These are phyloP conservation scores for Lerema accius DNA, from an alignment of 1,140 invertebrate species.

Conservation along the genomic window DNA sequence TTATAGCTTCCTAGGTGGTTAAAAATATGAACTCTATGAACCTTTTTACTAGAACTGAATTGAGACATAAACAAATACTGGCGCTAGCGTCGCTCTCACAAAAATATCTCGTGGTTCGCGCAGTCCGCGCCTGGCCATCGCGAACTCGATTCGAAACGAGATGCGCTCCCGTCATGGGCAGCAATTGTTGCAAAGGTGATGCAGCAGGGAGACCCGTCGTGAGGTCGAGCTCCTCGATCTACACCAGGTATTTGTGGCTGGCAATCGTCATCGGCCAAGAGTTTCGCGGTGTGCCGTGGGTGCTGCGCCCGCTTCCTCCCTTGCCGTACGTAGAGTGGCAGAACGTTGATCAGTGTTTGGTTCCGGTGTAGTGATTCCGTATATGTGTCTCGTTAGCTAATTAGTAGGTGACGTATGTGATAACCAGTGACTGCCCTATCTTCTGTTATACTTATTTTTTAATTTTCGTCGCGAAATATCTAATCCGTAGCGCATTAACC, in stretches of 20 bases:
- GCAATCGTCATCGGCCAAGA: conserved; percentile 58
- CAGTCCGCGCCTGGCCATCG: conserved; percentile 66
- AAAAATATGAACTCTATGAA: conserved; percentile 28
- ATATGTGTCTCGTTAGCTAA: conserved; percentile 28
- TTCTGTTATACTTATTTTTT: neutral
- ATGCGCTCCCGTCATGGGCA: conserved; percentile 75
- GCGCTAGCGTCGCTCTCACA: conserved; percentile 61
- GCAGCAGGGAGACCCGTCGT: conserved; percentile 64
- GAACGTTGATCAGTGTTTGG: conserved; percentile 42
- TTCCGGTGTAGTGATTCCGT: conserved; percentile 35
- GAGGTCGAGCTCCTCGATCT: conserved; percentile 67
- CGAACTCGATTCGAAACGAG: conserved; percentile 63
- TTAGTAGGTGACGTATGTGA: conserved; percentile 23
- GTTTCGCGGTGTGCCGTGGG: conserved; percentile 58
- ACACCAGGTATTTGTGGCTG: conserved; percentile 74
- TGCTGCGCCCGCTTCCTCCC: conserved; percentile 49
- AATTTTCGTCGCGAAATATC: conserved; percentile 1
- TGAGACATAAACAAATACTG: conserved; percentile 52
- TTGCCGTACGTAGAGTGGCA: conserved; percentile 46
- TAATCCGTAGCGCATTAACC: too few relatives aligned
- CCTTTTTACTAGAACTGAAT: conserved; percentile 32
- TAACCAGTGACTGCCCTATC: conserved; percentile 7
- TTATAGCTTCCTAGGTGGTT: conserved; percentile 1
- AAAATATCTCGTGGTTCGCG: conserved; percentile 60
- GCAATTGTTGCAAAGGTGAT: conserved; percentile 78